Base-by-base conservation (phyloP, 2,113 vertebrate genomes). In the Chamaetylas fuelleborni region DNA sequence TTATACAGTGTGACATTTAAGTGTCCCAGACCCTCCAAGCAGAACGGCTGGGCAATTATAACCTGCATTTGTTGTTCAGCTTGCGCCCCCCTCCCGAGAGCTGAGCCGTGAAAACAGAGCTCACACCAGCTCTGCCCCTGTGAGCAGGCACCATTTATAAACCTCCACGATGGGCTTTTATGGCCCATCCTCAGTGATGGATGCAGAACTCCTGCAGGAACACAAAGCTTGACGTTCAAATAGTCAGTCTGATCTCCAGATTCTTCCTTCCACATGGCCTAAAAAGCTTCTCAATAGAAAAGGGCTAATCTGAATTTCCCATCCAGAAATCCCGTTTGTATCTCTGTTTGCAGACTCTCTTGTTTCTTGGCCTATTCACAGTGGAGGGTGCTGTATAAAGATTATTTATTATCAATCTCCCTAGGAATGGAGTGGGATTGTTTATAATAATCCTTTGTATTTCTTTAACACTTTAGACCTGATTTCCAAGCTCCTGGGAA, bases 1-100 rank as follows among this genome's bases (percentile, higher is more conserved):
- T 88, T 95, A 86, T 82, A 70, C n/a, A 66, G 71, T 43, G 76
- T 95, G 95, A 95, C 90, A 95, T 95, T 97, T 93, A 67, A 90
- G 83, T 90, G 81, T 86, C 91, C 83, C 81, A 85, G 88, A 81
- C 70, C 65, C 81, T 80, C 5, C 10, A 69, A 95, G 94, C 90
- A 91, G 96, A 94, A 95, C 12, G 7, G 57, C 79, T 77, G 86
- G 95, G 86, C 94, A 93, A 95, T 95, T 95, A 94, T 67, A 81
- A 86, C 61, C 65, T 13, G 22, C 40, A 36, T 95, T 88, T 88
- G 72, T 89, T 88, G 81, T 94, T 87, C 80, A 79, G 90, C 84
- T 57, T 95, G 58, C 2, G 11, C 76, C 48, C 85, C 56, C 23
- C 92, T 90, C 69, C 67, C 2, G 3, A 62, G 40, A 93, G 38